These are phyloP conservation scores for Coracopsis vasa DNA, from an alignment of 2,113 vertebrate species.

Conservation along the genomic window DNA sequence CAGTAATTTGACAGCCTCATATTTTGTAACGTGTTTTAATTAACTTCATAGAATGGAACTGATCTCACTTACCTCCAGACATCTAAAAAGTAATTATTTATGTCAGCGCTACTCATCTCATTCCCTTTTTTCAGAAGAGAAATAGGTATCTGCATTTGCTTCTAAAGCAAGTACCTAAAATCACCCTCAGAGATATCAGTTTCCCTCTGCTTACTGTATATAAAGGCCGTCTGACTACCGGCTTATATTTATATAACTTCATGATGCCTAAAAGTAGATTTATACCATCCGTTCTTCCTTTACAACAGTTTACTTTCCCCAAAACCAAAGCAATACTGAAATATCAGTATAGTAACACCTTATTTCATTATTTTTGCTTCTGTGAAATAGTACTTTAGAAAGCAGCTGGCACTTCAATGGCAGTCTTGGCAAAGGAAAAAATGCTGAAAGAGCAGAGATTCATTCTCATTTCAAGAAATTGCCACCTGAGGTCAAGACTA, in stretches of 20 bases:
- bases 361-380: not conserved
- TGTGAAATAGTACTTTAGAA: not conserved
- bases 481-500: not conserved
- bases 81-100: slow-evolving; percentile 3
- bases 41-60: not conserved
- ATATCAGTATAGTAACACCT: not conserved
- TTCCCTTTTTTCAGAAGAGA: not conserved
- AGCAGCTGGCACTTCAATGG: not conserved
- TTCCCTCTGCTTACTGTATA: not conserved
- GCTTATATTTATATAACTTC: not conserved
- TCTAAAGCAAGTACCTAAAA: not conserved
- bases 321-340: not conserved
- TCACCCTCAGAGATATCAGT: not conserved
- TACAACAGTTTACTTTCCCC: not conserved
- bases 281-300: not conserved
- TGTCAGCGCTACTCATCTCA: not conserved
- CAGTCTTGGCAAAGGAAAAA: not conserved
- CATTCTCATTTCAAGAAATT: not conserved
- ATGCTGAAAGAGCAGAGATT: not conserved
- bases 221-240: not conserved
- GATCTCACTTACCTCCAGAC: not conserved
- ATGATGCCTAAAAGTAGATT: not conserved
- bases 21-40: slow-evolving; percentile 35
- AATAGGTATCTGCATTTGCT: not conserved
- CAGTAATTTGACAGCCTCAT: not conserved